These are phyloP conservation scores for Apamea anceps DNA, from an alignment of 2,888 invertebrate species.

Conservation along the genomic window DNA sequence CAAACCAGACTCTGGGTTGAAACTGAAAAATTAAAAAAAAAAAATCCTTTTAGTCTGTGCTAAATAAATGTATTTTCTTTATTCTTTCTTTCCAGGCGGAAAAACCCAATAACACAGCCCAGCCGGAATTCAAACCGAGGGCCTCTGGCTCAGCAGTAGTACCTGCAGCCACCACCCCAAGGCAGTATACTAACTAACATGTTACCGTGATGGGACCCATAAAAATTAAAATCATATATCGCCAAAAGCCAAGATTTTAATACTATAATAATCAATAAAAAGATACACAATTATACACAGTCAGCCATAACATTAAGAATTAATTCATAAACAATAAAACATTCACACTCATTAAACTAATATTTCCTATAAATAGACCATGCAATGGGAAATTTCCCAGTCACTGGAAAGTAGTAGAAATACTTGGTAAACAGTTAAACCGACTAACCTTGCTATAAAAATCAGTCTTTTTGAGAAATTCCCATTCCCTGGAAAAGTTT, in stretches of 20 bases:
- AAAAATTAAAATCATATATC: conserved; percentile 15
- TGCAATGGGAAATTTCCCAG: conserved; percentile 53
- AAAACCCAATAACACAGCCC: too few relatives aligned
- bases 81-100: too few relatives aligned
- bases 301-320: conserved; percentile 84
- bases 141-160: background rate
- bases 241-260: conserved; percentile 55
- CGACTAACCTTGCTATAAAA: conserved; percentile 18
- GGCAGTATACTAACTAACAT: background rate
- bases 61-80: too few relatives aligned
- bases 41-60: too few relatives aligned
- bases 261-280: conserved; percentile 58
- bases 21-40: too few relatives aligned
- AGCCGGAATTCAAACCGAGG: too few relatives aligned
- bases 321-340: conserved; percentile 68
- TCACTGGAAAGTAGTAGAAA: conserved; percentile 51
- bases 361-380: conserved; percentile 43
- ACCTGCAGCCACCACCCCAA: background rate
- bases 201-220: background rate
- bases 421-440: conserved; percentile 23
- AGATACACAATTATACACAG: conserved; percentile 69
- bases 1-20: too few relatives aligned
- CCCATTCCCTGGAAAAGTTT: conserved; percentile 17
- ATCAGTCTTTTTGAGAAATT: conserved; percentile 21
- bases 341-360: conserved; percentile 69